Base-by-base conservation (phyloP, 2,888 invertebrate genomes). In the Apocheima hispidaria region DNA sequence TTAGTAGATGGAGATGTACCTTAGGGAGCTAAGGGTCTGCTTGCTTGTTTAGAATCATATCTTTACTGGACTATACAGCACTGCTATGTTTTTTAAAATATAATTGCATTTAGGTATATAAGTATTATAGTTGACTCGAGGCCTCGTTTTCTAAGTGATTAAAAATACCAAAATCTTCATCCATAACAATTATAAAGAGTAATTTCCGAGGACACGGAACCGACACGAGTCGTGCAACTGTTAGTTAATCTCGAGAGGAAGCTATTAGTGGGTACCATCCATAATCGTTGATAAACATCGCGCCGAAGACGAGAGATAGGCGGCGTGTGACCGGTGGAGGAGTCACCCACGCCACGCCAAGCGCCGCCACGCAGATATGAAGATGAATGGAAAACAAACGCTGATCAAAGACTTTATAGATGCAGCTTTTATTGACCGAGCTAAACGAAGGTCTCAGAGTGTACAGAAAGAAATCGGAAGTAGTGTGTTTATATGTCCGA, bases 271-370 rank as follows among this genome's bases (percentile, higher is more conserved):
- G 20, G 7, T 16, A 30, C 35, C 10, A 64, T 63, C 60, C 53
- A 57, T 64, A 60, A 64, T 59, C 33, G 52, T 48, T 56, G 56
- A 60, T 63, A 60, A 49, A 59, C 48, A 60, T 63, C 63, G 41
- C 50, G 26, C 40, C 20, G 36, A 18, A 51, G 43, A 56, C 12
- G 26, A 12, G 49, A 38, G 60, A 60, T 35, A 38, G 30, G 33
- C 44, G 38, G 40, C 48, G 56, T 41, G 57, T 2, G 54, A 54
- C 40, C 41, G 48, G 36, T 23, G 20, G 49, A 12, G 12, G 0
- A 7, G 53, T n/a, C 62, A 53, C 53, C 62, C 53, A 57, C 62
- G 49, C 23, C n/a, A 41, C 21, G 12, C 21, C 38, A 41, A n/a
- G n/a, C 7, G 3, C 2, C 7, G 33, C n/a, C 28, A 18, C 35